Percentiles rank a stretch among this genome's conserved stretches.
phyloP scores from a whole-genome alignment of 2,797 vertebrate species.

The Poeciliopsis infans region DNA sequence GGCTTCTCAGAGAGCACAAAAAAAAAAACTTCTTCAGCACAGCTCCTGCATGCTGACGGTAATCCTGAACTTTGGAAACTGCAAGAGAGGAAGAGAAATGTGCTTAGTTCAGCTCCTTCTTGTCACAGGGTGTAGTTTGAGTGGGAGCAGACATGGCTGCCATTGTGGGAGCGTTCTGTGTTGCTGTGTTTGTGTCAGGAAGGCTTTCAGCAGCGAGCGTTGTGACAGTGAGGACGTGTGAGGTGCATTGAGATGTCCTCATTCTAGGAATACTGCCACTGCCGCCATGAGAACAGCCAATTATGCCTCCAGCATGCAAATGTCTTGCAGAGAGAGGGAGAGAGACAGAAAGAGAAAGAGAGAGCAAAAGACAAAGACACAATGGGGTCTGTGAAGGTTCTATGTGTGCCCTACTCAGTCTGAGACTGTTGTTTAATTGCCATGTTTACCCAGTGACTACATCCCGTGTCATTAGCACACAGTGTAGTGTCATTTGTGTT shows the following conservation, averaged over 20 bases:
- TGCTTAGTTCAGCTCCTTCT: conserved; percentile 86
- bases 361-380: conserved; percentile 77
- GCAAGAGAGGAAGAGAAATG: conserved; percentile 76
- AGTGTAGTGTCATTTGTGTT: conserved; percentile 83
- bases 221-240: conserved; percentile 92
- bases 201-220: conserved; percentile 89
- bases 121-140: conserved; percentile 88
- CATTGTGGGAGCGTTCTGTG: conserved; percentile 89
- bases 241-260: conserved; percentile 96
- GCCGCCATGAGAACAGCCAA: conserved; percentile 83
- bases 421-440: conserved; percentile 84
- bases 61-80: conserved; percentile 83
- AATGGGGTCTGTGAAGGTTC: conserved; percentile 79
- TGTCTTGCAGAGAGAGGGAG: conserved; percentile 70
- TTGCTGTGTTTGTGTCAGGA: conserved; percentile 94
- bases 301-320: conserved; percentile 87
- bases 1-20: conserved; percentile 66
- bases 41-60: conserved; percentile 77
- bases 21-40: conserved; percentile 69
- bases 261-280: conserved; percentile 89
- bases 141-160: conserved; percentile 87
- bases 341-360: conserved; percentile 50
- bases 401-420: conserved; percentile 75
- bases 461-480: conserved; percentile 83
- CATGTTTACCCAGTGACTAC: conserved; percentile 82